Evolutionary conservation across 37 sponge, comb jelly and placozoan genomes (phyloP).

Genomic region (Diacarnus erythraeanus): DNA sequence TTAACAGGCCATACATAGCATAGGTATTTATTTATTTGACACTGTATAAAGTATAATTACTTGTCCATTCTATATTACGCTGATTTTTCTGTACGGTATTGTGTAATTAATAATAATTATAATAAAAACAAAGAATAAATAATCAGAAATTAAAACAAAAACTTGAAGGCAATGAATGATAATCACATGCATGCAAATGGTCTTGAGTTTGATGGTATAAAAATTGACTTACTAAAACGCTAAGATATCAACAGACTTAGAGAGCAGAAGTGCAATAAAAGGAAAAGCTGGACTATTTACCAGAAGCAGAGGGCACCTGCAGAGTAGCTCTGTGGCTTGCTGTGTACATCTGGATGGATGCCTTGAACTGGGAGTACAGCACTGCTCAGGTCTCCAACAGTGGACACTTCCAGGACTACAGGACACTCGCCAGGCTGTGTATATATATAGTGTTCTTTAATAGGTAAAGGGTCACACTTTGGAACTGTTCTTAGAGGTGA

Average conservation of each 20-base stretch:
- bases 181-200: background rate
- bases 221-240: constrained; percentile 2
- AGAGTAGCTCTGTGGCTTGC: constrained; percentile 30
- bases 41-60: no score
- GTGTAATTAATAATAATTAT: no score
- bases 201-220: background rate
- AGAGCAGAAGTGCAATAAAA: background rate
- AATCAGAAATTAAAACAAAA: background rate
- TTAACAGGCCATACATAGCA: no score
- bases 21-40: no score
- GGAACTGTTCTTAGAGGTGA: no score
- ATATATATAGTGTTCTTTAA: no score
- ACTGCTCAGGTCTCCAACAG: constrained; percentile 21
- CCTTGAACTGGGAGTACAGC: constrained; percentile 36
- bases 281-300: constrained; percentile 11
- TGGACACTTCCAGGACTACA: constrained; percentile 57
- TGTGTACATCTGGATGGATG: constrained; percentile 10
- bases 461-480: no score
- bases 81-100: no score
- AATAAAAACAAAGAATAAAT: no score
- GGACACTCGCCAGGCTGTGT: constrained; percentile 70
- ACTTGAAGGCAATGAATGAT: background rate
- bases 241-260: background rate
- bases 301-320: constrained; percentile 63
- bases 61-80: no score